Percentiles rank a stretch among this genome's conserved stretches.
phyloP scores from a whole-genome alignment of 2,888 invertebrate genomes.

The Hypsopygia costalis region DNA sequence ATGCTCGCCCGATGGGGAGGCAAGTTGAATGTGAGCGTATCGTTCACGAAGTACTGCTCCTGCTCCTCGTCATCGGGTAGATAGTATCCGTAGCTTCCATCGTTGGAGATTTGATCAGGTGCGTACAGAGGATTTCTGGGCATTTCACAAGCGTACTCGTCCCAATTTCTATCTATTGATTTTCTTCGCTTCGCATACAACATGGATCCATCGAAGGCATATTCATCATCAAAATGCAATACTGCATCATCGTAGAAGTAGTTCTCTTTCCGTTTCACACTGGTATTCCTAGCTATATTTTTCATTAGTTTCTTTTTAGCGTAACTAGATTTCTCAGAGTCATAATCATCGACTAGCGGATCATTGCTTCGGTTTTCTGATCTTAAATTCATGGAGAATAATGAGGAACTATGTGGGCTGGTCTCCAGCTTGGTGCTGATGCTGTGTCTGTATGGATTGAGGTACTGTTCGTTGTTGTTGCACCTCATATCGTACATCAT shows the following conservation, averaged over 20 bases:
- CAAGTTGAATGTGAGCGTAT: constrained; percentile 67
- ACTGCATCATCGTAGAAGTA: constrained; percentile 76
- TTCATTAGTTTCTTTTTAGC: constrained; percentile 68
- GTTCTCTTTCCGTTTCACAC: constrained; percentile 48
- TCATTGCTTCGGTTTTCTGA: constrained; percentile 68
- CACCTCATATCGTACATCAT: constrained; percentile 55
- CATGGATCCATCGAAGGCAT: constrained; percentile 71
- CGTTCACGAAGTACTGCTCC: constrained; percentile 63
- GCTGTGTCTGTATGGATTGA: constrained; percentile 50
- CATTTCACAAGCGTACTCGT: constrained; percentile 51
- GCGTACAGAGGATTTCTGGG: constrained; percentile 36
- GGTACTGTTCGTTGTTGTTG: constrained; percentile 53
- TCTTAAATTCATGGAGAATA: constrained; percentile 61
- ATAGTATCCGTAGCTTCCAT: constrained; percentile 72
- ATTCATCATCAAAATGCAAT: constrained; percentile 70
- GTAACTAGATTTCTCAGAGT: constrained; percentile 71
- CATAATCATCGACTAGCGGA: constrained; percentile 69
- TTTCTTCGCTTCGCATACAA: constrained; percentile 72
- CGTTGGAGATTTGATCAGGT: constrained; percentile 58
- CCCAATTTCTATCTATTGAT: constrained; percentile 63
- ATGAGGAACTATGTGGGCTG: constrained; percentile 60
- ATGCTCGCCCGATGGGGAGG: constrained; percentile 75
- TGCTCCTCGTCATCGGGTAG: constrained; percentile 64
- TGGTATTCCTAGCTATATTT: constrained; percentile 68
- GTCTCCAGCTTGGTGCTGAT: constrained; percentile 41